Conservation (phyloP, 1,140 invertebrate genomes). For the Drosophila ercepeae region DNA sequence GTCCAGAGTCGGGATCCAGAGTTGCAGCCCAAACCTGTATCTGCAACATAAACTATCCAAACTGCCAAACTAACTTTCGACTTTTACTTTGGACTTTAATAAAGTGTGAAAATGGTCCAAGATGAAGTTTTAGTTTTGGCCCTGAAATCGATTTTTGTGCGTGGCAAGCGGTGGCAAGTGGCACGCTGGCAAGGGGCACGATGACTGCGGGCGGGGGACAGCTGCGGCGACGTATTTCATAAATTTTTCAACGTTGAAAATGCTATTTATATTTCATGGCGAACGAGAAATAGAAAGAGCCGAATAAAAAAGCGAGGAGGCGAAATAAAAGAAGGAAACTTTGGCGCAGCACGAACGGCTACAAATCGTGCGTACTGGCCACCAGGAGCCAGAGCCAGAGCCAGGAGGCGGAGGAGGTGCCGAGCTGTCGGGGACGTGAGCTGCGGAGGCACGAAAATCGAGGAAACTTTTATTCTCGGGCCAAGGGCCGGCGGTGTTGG, state of each 20-base stretch:
- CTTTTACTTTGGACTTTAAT: constrained; percentile 77
- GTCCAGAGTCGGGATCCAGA: background rate
- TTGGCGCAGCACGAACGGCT: constrained; percentile 79
- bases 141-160: constrained; percentile 60
- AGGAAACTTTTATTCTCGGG: constrained; percentile 66
- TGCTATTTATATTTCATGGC: constrained; percentile 81
- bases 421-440: constrained; percentile 2
- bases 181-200: no score
- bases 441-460: constrained; percentile 45
- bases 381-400: constrained; percentile 2
- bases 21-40: constrained; percentile 10
- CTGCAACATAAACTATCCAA: constrained; percentile 42
- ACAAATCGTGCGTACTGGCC: constrained; percentile 74
- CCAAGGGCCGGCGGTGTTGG: constrained; percentile 10
- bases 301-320: constrained; percentile 15
- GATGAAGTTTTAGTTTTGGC: constrained; percentile 54
- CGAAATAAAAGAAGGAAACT: constrained; percentile 56
- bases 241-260: constrained; percentile 78
- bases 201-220: background rate
- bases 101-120: constrained; percentile 76
- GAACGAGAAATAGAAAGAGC: constrained; percentile 30
- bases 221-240: constrained; percentile 70
- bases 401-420: background rate
- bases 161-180: constrained; percentile 37
- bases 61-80: constrained; percentile 64